phyloP scores from a whole-genome alignment of 2,113 vertebrate genomes.

The Thryonomys swinderianus region DNA sequence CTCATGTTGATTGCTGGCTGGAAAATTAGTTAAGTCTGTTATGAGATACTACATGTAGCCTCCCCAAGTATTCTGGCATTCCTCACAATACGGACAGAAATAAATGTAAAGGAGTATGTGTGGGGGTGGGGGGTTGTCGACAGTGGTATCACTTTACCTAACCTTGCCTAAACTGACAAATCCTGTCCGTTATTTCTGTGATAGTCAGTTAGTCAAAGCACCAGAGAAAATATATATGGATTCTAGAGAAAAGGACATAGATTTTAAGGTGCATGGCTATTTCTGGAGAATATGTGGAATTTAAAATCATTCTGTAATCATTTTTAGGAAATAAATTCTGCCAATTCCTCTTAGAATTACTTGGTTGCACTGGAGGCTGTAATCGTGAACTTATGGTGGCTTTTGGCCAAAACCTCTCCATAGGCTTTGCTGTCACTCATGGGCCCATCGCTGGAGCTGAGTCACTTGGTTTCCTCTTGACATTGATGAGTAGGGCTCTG shows the following conservation, averaged over 20 bases:
- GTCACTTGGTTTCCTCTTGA: neutral
- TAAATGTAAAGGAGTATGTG: neutral
- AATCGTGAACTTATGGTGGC: neutral
- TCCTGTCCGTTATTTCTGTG: neutral
- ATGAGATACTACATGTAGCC: neutral
- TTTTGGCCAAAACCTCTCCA: neutral
- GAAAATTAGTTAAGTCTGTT: neutral
- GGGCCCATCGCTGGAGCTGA: rapidly evolving
- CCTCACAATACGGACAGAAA: neutral
- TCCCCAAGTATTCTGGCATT: neutral
- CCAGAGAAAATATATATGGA: neutral
- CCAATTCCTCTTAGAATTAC: neutral
- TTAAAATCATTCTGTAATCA: neutral
- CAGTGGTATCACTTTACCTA: neutral
- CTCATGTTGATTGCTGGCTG: neutral
- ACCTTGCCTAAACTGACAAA: neutral
- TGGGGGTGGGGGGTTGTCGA: no score
- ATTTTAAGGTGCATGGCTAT: neutral
- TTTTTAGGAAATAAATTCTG: neutral
- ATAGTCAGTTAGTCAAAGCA: neutral
- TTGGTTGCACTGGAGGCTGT: neutral
- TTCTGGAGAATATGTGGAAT: neutral
- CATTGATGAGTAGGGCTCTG: neutral
- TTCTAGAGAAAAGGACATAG: neutral
- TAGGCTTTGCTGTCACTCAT: neutral